Base-by-base conservation (phyloP, 2,797 vertebrate genomes). In the Labroides dimidiatus region DNA sequence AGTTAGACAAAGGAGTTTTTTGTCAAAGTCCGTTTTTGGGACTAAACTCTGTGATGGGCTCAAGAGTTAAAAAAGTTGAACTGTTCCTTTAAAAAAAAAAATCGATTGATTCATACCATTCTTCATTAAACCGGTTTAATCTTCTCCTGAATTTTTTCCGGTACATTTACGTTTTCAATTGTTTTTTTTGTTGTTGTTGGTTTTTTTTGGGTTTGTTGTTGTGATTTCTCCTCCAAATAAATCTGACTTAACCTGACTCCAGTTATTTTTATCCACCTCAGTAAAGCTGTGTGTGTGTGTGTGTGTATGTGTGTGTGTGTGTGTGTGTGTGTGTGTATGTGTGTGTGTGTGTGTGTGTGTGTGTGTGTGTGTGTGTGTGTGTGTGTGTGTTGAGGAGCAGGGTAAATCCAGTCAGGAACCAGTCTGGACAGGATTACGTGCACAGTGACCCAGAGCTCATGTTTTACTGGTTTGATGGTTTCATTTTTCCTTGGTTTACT, bases 391-490 rank as follows among this genome's bases (percentile, higher is more conserved):
- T 47, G n/a, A 56, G 23, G 39, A 14, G 39, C 68, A 56, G 75
- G 45, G 37, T 39, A 58, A 72, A 66, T 75, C 74, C 57, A 41
- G 75, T 69, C 75, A 63, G 72, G 58, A 69, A 58, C 68, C 64
- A 63, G 75, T 76, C 79, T 72, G 88, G 90, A 64, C 81, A 71
- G 55, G 71, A 27, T 66, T 39, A 62, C 66, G 49, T 71, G 54
- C 23, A 20, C 17, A 16, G 15, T 30, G 23, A 71, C 33, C 42
- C 20, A 17, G 5, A 68, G 59, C 52, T 76, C 51, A 44, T 50
- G 59, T 60, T 72, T 75, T 59, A 50, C 39, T 58, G 45, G 47
- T 14, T 48, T 48, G 21, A 48, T 48, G 47, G 19, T 47, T 50
- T 44, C 21, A 41, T 20, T 49, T 19, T 7, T n/a, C 54, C 4